Base-by-base conservation (phyloP, 2,888 invertebrate genomes). In the Macaria liturata region DNA sequence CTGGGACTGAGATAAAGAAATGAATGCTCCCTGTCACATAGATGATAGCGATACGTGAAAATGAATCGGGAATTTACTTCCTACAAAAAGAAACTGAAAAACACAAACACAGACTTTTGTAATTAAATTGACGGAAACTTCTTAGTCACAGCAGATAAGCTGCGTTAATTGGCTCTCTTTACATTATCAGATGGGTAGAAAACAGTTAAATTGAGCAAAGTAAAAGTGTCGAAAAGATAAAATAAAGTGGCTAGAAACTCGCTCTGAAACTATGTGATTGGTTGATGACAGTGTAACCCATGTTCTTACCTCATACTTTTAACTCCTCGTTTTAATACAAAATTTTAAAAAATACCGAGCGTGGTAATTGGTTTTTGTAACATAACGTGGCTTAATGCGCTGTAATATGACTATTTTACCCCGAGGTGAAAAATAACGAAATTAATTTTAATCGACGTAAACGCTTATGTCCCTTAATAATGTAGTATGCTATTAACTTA, bases 1-100 rank as follows among this genome's bases (percentile, higher is more conserved):
- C 59, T 54, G 54, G 46, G 54, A 46, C 49, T 44, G 43, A 51
- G 51, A 49, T 59, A 53, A 37, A 42, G 37, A 53, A 47, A 43
- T 46, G 48, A 42, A 60, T 55, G 44, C 9, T 46, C 57, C 57
- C 47, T 49, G 42, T 59, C 46, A 20, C 8, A 42, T 49, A 9
- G n/a, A 43, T 9, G 49, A 53, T 49, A 20, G 43, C 5, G 7
- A 9, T 43, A 4, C 4, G 32, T 9, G 34, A 50, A 32, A 43
- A 50, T 43, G 32, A 9, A 50, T 43, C 6, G 32, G 9, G 42
- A 34, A 20, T 34, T 44, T 9, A 32, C 34, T 50, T 49, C 34
- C 34, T 37, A 37, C 9, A 32, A 34, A 34, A 44, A 32, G 3
- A 32, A 32, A 4, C 49, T 30, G 30, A 20, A 1, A 20, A 39